Conservation (phyloP, 2,113 vertebrate species). For the Platycercus adscitus region DNA sequence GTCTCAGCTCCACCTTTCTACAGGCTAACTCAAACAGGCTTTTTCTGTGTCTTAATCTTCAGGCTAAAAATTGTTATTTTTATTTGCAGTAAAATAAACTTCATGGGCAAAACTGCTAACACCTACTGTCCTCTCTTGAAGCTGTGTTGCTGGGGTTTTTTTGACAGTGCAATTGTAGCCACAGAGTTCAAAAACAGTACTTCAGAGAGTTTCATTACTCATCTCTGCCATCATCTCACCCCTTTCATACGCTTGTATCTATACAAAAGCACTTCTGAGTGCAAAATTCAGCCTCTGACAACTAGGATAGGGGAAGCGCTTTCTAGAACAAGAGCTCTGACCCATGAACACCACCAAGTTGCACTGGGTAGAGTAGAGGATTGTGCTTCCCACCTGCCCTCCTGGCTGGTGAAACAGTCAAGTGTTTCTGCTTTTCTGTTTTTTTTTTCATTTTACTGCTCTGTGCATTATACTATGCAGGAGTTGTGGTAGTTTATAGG, state of each 20-base stretch:
- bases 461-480: background rate
- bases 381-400: background rate
- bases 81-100: background rate
- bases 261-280: background rate
- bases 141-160: accelerated
- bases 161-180: background rate
- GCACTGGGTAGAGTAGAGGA: background rate
- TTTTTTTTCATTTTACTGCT: background rate
- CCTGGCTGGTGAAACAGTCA: background rate
- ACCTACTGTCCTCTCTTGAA: background rate
- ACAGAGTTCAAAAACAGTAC: background rate
- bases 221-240: background rate
- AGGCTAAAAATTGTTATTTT: background rate
- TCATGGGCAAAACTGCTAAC: background rate
- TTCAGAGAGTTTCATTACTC: background rate
- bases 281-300: background rate
- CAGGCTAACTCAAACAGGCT: background rate
- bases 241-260: background rate
- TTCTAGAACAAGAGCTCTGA: background rate
- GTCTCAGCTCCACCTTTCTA: background rate
- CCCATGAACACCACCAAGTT: background rate
- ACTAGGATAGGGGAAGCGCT: background rate
- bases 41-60: background rate
- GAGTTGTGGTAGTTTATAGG: background rate
- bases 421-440: background rate